Evolutionary conservation across 1,140 invertebrate genomes (phyloP).

Genomic region (Mya arenaria): DNA sequence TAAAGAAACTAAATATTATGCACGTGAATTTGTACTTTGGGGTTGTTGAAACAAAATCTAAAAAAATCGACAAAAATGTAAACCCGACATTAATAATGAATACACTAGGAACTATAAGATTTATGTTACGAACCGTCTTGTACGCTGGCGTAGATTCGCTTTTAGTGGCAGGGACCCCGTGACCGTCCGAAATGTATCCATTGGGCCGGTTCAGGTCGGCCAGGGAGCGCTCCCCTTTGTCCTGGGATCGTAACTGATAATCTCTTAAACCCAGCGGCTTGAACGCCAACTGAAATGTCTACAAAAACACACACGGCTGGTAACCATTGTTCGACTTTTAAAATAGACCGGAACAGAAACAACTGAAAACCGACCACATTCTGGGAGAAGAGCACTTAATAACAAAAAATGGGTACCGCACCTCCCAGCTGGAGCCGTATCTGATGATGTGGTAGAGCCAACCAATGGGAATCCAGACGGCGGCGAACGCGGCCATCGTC

Average conservation of each 20-base stretch:
- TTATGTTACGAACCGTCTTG: too few species aligned
- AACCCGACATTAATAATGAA: too few species aligned
- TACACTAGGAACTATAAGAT: too few species aligned
- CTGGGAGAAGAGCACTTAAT: background rate
- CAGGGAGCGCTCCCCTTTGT: constrained; percentile 58
- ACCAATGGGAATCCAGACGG: constrained; percentile 84
- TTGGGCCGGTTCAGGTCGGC: constrained; percentile 40
- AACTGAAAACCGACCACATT: background rate
- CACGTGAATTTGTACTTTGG: too few species aligned
- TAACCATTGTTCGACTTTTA: background rate
- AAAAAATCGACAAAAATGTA: too few species aligned
- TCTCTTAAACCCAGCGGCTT: constrained; percentile 66
- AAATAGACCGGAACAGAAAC: background rate
- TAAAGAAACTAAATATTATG: too few species aligned
- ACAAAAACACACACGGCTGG: background rate
- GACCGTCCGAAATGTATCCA: too few species aligned
- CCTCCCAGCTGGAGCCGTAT: constrained; percentile 54
- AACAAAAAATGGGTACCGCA: constrained; percentile 23
- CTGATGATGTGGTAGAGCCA: constrained; percentile 81
- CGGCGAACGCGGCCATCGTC: constrained; percentile 83
- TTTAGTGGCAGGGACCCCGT: too few species aligned
- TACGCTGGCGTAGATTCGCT: too few species aligned
- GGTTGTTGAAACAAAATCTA: too few species aligned
- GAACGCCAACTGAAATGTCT: constrained; percentile 3
- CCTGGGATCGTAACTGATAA: constrained; percentile 71